Base-by-base conservation (phyloP, 1,140 invertebrate species). In the Propsilocerus akamusi region DNA sequence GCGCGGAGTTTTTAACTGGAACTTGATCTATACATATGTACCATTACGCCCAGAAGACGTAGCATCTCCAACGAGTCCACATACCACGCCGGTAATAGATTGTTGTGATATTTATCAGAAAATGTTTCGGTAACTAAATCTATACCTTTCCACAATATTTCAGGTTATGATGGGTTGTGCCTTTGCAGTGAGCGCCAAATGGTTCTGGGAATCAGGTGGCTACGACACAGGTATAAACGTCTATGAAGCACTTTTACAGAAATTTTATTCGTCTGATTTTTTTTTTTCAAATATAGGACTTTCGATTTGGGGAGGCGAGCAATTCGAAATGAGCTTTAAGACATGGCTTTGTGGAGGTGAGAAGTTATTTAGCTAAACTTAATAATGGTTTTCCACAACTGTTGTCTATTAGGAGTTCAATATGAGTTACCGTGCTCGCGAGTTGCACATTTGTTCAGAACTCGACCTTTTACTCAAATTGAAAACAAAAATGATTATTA, bases 371-470 rank as follows among this genome's bases (percentile, higher is more conserved):
- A n/a, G n/a, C n/a, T n/a, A n/a, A n/a, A n/a, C n/a, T n/a, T n/a
- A n/a, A n/a, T n/a, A n/a, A n/a, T n/a, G n/a, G n/a, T n/a, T n/a
- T n/a, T n/a, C n/a, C n/a, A n/a, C n/a, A n/a, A n/a, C n/a, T n/a
- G n/a, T n/a, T n/a, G n/a, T n/a, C n/a, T n/a, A n/a, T n/a, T n/a
- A n/a, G n/a, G n/a, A n/a, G n/a, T n/a, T n/a, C n/a, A n/a, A n/a
- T 81, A 55, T 68, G 84, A 56, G 60, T 80, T 97, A 14, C 93
- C 94, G 2, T 98, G 96, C 65, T 97, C 92, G 12, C 92, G 97
- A 66, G 94, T 98, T 23, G 96, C 95, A 20, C 96, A 99, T 69
- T 96, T 99, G 59, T 98, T 98, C 73, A 76, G 94, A 62, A 94
- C 87, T 70, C 73, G 92, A 51, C 91, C 91, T 0, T n/a, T n/a